Conservation (phyloP, 2,113 vertebrate species). For the Leptodactylus fuscus region DNA sequence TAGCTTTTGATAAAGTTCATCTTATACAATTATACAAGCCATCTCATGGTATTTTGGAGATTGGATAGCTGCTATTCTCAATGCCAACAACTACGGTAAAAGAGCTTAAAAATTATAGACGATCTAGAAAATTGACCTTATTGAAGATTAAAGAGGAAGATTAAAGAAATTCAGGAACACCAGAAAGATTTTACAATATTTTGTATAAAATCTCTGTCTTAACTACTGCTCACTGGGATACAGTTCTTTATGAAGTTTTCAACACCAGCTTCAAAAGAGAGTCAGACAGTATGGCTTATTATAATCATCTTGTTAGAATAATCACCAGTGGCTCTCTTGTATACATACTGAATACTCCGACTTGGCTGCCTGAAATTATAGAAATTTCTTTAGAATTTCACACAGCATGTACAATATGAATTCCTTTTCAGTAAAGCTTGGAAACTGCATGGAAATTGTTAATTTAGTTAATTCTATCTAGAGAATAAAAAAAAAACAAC, state of each 20-base stretch:
- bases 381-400: slow-evolving; percentile 25
- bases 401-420: slow-evolving; percentile 28
- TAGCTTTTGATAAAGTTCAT: neutral
- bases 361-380: slow-evolving; percentile 10
- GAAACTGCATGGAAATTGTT: neutral
- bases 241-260: slow-evolving; percentile 3
- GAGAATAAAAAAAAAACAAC: neutral
- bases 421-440: neutral
- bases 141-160: slow-evolving; percentile 21
- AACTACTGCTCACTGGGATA: slow-evolving; percentile 30
- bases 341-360: slow-evolving; percentile 31
- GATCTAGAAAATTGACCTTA: slow-evolving; percentile 19
- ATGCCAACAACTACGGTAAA: neutral
- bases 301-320: slow-evolving; percentile 45
- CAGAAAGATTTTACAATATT: slow-evolving; percentile 7
- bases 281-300: slow-evolving; percentile 28
- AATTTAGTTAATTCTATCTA: neutral
- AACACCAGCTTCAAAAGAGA: slow-evolving; percentile 29
- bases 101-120: slow-evolving; percentile 12
- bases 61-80: neutral
- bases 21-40: slow-evolving; percentile 2
- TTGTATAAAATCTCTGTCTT: neutral
- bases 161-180: slow-evolving; percentile 12
- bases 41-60: slow-evolving; percentile 17
- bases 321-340: slow-evolving; percentile 50